Conservation (phyloP, 2,888 invertebrate genomes). For the Andrena trimmerana region DNA sequence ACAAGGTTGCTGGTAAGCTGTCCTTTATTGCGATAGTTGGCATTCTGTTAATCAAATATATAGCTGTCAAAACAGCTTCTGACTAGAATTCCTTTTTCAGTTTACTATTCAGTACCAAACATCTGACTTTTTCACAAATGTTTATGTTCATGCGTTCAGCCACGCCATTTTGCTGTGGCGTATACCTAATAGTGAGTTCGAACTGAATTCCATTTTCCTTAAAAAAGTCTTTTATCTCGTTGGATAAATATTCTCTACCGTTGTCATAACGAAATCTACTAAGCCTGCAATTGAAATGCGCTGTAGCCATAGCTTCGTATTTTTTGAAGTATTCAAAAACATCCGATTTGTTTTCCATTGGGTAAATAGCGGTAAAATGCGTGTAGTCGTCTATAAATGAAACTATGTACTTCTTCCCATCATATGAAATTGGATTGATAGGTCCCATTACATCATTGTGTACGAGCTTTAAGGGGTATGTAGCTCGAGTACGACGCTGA, state of each 20-base stretch:
- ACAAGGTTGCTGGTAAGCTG: conserved; percentile 62
- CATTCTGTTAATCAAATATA: conserved; percentile 69
- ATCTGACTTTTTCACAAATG: conserved; percentile 76
- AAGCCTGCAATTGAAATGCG: background rate
- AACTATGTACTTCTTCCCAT: conserved; percentile 52
- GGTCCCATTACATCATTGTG: conserved; percentile 74
- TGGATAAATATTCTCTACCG: conserved; percentile 65
- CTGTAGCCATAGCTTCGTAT: conserved; percentile 66
- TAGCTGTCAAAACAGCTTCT: conserved; percentile 66
- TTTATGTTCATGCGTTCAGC: background rate
- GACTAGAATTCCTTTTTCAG: conserved; percentile 79
- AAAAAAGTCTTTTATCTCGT: conserved; percentile 57
- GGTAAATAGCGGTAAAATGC: conserved; percentile 59
- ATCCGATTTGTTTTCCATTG: conserved; percentile 66
- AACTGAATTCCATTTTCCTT: conserved; percentile 63
- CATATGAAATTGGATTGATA: conserved; percentile 66
- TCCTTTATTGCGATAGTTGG: conserved; percentile 58
- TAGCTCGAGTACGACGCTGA: background rate
- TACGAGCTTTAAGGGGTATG: conserved; percentile 60
- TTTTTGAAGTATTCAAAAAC: conserved; percentile 68
- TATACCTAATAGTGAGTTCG: conserved; percentile 58
- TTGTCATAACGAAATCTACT: conserved; percentile 13
- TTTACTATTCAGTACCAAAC: conserved; percentile 75
- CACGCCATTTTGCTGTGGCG: background rate
- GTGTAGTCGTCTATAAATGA: conserved; percentile 76